Base-by-base conservation (phyloP, 1,140 invertebrate genomes). In the Ceratina calcarata region DNA sequence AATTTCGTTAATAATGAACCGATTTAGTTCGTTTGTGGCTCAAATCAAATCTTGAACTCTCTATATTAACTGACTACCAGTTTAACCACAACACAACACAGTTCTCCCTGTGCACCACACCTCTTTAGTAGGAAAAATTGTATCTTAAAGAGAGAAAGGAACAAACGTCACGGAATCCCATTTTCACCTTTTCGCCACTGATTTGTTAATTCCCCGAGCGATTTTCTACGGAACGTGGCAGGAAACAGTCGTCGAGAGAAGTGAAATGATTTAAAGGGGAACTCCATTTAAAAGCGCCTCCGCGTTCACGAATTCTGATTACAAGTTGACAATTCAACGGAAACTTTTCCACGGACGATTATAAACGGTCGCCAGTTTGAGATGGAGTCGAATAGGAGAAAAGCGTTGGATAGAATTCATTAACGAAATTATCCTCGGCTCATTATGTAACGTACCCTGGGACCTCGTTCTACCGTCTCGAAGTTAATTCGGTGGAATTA, bases 211-310 rank as follows among this genome's bases (percentile, higher is more conserved):
- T 65, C 20, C 10, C 27, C 72, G 15, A 32, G 27, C 24, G 12
- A 27, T 74, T 68, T 53, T 53, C 24, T 74, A 18, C 27, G 27
- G 27, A 74, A 22, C 49, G 49, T 13, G 3, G 49, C 15, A 10
- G 3, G 61, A 66, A 67, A 32, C 24, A 22, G n/a, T 24, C 10
- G n/a, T 10, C 27, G 27, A 32, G 27, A 32, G 27, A 32, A 32
- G 27, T 32, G 27, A 4, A 32, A 55, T 74, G 72, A 74, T 74
- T 74, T 66, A 74, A 74, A 61, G n/a, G 61, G 18, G 22, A 45
- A 45, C 62, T 12, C 45, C 37, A 24, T 64, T 57, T 74, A 65
- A 65, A 65, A 27, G 60, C 62, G 37, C 27, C 49, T 18, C 27
- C 12, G 37, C n/a, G 49, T 53, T 66, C 49, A 7, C 18, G 27